Percentiles rank a stretch among this genome's conserved stretches.
These are phyloP conservation scores for Paramisgurnus dabryanus DNA, from an alignment of 2,113 vertebrate genomes.

Conservation along the genomic window DNA sequence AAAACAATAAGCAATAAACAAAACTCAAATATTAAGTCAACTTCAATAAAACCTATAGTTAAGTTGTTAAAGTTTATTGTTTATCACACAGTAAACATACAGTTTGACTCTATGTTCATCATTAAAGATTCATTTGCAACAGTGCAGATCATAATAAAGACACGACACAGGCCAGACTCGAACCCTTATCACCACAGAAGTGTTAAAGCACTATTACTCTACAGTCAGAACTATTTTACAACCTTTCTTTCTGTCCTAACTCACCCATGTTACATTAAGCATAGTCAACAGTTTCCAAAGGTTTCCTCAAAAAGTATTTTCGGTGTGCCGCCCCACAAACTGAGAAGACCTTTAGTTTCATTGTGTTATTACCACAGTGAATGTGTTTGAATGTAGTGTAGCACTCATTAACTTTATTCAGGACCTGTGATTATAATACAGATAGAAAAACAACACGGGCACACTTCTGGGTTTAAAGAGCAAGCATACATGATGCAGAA, in stretches of 20 bases:
- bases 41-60: too few species aligned
- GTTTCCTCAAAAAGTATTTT: neutral
- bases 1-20: too few species aligned
- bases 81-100: too few species aligned
- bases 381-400: neutral
- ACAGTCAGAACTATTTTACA: too few species aligned
- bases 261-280: neutral
- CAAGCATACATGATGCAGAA: conserved; percentile 43
- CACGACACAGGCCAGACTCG: too few species aligned
- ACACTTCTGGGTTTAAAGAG: conserved; percentile 25
- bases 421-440: neutral
- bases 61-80: too few species aligned
- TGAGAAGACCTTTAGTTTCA: neutral
- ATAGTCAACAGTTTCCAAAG: neutral
- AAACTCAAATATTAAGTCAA: too few species aligned
- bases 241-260: neutral
- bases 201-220: too few species aligned
- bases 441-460: neutral
- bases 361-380: neutral
- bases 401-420: conserved; percentile 1
- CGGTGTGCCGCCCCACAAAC: neutral
- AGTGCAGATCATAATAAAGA: too few species aligned
- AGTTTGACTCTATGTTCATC: too few species aligned
- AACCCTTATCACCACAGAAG: too few species aligned
- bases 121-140: too few species aligned